A percentile compares a stretch with the other conserved stretches of the same genome.
These are phyloP conservation scores for Empis stercorea DNA, from an alignment of 2,888 invertebrate species.

Conservation along the genomic window DNA sequence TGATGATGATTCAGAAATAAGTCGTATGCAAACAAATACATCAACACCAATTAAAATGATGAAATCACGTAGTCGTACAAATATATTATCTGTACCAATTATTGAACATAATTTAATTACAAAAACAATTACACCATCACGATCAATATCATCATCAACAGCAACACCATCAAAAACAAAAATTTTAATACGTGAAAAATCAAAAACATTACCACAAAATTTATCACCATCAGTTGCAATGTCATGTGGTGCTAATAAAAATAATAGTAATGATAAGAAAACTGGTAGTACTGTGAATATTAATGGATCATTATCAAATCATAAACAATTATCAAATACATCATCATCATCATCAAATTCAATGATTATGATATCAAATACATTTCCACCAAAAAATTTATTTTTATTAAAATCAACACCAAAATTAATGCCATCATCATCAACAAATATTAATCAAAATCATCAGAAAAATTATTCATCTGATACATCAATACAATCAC, in stretches of 20 bases:
- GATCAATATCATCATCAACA: too few relatives aligned
- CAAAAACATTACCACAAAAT: slow-evolving; percentile 50
- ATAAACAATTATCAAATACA: background rate
- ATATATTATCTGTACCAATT: slow-evolving; percentile 41
- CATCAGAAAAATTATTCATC: slow-evolving; percentile 14
- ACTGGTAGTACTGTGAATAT: background rate
- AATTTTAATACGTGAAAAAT: slow-evolving; percentile 39
- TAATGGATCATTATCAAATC: too few relatives aligned
- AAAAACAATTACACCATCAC: slow-evolving; percentile 18
- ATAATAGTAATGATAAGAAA: slow-evolving; percentile 2
- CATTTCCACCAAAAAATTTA: slow-evolving; percentile 36
- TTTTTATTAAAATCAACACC: slow-evolving; percentile 34
- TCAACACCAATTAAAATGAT: slow-evolving; percentile 37
- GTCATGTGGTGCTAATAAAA: slow-evolving; percentile 16
- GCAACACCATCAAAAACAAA: slow-evolving; percentile 22
- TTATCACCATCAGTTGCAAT: slow-evolving; percentile 32
- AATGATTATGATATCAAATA: slow-evolving; percentile 26
- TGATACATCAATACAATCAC: slow-evolving; percentile 5
- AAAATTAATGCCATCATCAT: slow-evolving; percentile 18
- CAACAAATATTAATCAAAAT: slow-evolving; percentile 2
- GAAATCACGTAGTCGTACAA: slow-evolving; percentile 36
- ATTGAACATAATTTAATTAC: slow-evolving; percentile 16
- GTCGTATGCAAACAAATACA: slow-evolving; percentile 36
- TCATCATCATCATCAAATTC: slow-evolving; percentile 20
- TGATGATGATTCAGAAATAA: slow-evolving; percentile 38